These are phyloP conservation scores for Hoplostethus atlanticus DNA, from an alignment of 2,797 vertebrate species.

Conservation along the genomic window DNA sequence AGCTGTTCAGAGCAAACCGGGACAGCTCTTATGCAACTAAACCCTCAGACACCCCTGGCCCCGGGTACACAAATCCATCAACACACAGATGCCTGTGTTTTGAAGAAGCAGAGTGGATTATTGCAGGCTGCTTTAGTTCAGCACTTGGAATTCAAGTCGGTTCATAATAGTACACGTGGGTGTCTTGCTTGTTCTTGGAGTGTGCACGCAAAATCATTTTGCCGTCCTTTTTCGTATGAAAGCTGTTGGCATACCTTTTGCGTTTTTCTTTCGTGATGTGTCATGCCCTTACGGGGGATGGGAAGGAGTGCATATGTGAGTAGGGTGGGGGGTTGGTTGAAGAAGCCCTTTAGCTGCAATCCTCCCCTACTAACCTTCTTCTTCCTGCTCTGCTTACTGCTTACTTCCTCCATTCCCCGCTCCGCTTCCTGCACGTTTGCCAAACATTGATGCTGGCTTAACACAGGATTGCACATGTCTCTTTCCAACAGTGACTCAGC, in stretches of 20 bases:
- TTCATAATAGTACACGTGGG: too few species aligned
- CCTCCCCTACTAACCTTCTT: conserved; percentile 10
- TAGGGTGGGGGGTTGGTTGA: neutral
- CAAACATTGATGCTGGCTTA: neutral
- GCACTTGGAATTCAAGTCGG: neutral
- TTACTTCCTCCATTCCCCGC: conserved; percentile 4
- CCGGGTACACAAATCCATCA: neutral
- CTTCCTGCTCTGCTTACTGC: neutral
- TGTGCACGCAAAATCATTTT: too few species aligned
- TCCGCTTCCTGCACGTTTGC: conserved; percentile 2
- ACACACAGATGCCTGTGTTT: conserved; percentile 3
- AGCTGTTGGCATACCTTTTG: neutral
- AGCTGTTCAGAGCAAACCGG: neutral
- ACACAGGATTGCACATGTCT: neutral
- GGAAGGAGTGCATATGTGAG: conserved; percentile 13
- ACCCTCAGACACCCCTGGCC: neutral
- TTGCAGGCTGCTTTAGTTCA: neutral
- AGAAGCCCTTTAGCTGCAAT: neutral
- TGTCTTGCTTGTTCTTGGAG: too few species aligned
- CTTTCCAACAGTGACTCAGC: neutral
- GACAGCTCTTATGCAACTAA: conserved; percentile 19
- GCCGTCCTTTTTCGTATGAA: too few species aligned
- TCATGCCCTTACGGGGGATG: neutral
- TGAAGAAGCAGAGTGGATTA: neutral
- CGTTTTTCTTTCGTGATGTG: conserved; percentile 8